These are phyloP conservation scores for Acleris literana DNA, from an alignment of 2,888 invertebrate genomes.

Conservation along the genomic window DNA sequence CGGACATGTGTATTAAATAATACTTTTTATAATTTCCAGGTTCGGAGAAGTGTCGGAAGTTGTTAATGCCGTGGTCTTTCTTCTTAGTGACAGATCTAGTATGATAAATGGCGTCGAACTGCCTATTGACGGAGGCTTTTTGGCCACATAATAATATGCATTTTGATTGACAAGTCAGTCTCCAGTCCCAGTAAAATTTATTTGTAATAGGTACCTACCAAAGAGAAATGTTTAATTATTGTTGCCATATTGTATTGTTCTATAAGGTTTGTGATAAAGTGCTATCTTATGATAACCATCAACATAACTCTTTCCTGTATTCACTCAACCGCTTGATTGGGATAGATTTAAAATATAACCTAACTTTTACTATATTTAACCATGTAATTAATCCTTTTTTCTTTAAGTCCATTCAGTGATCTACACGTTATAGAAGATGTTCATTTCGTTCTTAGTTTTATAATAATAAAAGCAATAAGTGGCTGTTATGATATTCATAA, in stretches of 20 bases:
- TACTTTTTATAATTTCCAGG: constrained; percentile 56
- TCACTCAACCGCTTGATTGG: background rate
- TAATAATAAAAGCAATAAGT: too few species aligned
- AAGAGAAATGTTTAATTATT: constrained; percentile 34
- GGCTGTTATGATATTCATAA: too few species aligned
- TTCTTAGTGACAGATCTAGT: constrained; percentile 89
- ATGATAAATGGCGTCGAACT: constrained; percentile 92
- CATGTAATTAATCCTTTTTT: too few species aligned
- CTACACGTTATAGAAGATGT: too few species aligned
- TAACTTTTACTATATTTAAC: too few species aligned
- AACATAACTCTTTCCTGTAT: constrained; percentile 4
- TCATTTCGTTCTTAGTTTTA: too few species aligned
- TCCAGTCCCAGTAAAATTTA: constrained; percentile 12
- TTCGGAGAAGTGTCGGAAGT: constrained; percentile 93
- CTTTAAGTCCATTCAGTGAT: too few species aligned
- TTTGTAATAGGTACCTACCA: constrained; percentile 37
- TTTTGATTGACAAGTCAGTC: constrained; percentile 1
- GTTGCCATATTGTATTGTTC: constrained; percentile 28
- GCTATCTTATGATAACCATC: constrained; percentile 5
- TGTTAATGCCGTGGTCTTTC: constrained; percentile 89
- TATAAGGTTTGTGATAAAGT: constrained; percentile 31
- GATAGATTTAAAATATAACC: too few species aligned
- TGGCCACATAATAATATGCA: constrained; percentile 71
- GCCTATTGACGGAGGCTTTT: constrained; percentile 92
- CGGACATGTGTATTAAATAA: background rate